A percentile compares a stretch with the other conserved stretches of the same genome.
Evolutionary conservation across 2,888 invertebrate species (phyloP).

Genomic region (Agrochola litura): DNA sequence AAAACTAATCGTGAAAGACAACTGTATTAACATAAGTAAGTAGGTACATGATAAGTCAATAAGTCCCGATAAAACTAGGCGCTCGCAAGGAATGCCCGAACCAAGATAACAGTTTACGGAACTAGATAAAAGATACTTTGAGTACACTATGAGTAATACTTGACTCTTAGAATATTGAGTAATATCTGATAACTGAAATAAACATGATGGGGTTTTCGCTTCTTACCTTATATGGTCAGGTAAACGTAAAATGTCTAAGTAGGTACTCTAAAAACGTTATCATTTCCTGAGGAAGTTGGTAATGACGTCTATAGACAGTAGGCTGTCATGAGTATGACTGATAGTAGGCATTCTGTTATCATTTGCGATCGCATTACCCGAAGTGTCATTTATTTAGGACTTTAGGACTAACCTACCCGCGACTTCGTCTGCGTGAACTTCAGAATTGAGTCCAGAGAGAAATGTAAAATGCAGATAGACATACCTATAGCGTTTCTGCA

Average conservation of each 20-base stretch:
- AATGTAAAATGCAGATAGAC: too few species aligned
- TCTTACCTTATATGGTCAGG: slow-evolving; percentile 48
- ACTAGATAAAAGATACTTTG: slow-evolving; percentile 42
- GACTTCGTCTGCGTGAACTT: too few species aligned
- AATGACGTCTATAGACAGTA: slow-evolving; percentile 22
- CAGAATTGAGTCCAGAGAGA: too few species aligned
- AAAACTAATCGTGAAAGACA: slow-evolving; percentile 13
- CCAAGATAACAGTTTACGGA: slow-evolving; percentile 40
- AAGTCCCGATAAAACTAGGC: slow-evolving; percentile 13
- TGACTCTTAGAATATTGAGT: slow-evolving; percentile 34
- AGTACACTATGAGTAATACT: slow-evolving; percentile 45
- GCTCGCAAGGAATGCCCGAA: slow-evolving; percentile 39
- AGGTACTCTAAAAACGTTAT: slow-evolving; percentile 36
- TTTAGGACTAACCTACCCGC: too few species aligned
- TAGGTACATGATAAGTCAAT: neutral
- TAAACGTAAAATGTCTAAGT: slow-evolving; percentile 4
- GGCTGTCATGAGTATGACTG: slow-evolving; percentile 15
- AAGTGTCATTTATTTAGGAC: neutral
- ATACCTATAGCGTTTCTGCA: too few species aligned
- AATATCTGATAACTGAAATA: slow-evolving; percentile 44
- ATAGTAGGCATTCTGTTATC: slow-evolving; percentile 5
- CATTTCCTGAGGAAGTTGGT: slow-evolving; percentile 45
- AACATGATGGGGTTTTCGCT: slow-evolving; percentile 5
- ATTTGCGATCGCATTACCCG: neutral
- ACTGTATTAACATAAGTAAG: slow-evolving; percentile 9